Evolutionary conservation across 1,140 invertebrate genomes (phyloP), one percentile per base, ranked within the genome.

Genomic region (Drosophila oshimai): DNA sequence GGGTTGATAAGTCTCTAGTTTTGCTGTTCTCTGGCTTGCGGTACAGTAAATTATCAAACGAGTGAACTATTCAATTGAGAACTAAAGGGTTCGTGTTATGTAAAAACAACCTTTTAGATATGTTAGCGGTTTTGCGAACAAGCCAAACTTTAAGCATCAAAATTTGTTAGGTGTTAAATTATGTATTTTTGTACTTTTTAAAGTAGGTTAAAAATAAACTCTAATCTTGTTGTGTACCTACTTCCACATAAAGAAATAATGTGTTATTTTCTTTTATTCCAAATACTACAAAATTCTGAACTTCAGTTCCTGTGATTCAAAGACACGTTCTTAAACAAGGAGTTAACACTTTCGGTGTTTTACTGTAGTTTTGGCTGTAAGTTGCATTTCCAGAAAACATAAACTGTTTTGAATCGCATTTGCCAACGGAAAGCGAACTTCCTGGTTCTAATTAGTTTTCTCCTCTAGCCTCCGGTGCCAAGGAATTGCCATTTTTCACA

Each of bases 391-490:
- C 20, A 60, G 22, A 58, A 58, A 54, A 54, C 4, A 31, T 33
- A 26, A 57, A 58, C 31, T 36, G 47, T 26, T 54, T 61, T 15
- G 51, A 22, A 20, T 49, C 29, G 33, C 47, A 75, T 18, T 44
- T 57, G 37, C 15, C 51, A 61, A 58, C 77, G 78, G 78, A 83
- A 83, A 62, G 44, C 36, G 26, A 42, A 83, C 73, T 83, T 83
- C 78, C 78, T 77, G 78, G 34, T 29, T 57, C 62, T 83, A 83
- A 83, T 83, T 83, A 67, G 42, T 64, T 69, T 57, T 17, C 36
- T 44, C 39, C 2, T 42, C 28, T 36, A 7, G n/a, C 34, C 49
- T 28, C 51, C 24, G 20, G 24, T 44, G 42, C 13, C n/a, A 49
- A 33, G 29, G 9, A 26, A 45, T 57, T 45, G 22, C 53, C 24